Base-by-base conservation (phyloP, 2,888 invertebrate genomes). In the Zygaena filipendulae region DNA sequence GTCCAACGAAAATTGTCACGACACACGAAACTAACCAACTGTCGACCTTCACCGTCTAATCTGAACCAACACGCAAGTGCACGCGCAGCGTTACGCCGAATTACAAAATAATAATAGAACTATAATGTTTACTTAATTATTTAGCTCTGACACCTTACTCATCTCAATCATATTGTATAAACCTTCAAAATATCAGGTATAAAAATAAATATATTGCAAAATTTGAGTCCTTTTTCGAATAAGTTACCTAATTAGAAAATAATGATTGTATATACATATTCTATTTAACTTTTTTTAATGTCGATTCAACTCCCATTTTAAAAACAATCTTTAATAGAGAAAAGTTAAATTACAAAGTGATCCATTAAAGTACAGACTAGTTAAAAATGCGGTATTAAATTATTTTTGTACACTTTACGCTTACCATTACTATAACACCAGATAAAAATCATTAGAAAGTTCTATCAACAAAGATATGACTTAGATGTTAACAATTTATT, bases 291-390 rank as follows among this genome's bases (percentile, higher is more conserved):
- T 54, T 50, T 43, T 33, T 40, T 43, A 47, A 50, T 39, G 53
- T 49, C 45, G 42, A 45, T 49, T 49, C 50, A 28, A 40, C 60
- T 43, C 48, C 52, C 54, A 48, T 43, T 37, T 42, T 45, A 47
- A 50, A 43, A 55, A 52, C 49, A 49, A 45, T 52, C 49, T 47
- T 38, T 52, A 57, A 52, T 52, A 49, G 42, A 45, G 49, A 39
- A 48, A 38, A 47, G 13, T 30, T 48, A 46, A 43, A 52, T 54
- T 61, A n/a, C n/a, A n/a, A n/a, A 58, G 70, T 72, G 77, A 72
- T 68, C 68, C 72, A n/a, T n/a, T 71, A 74, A 59, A 50, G n/a
- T n/a, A n/a, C n/a, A 62, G 75, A 79, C 79, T 79, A 77, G 75
- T 67, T 54, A 66, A 70, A 77, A 79, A 79, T 75, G 74, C 74